phyloP scores from a whole-genome alignment of 2,113 vertebrate species.

The Phalacrocorax brasilianus region DNA sequence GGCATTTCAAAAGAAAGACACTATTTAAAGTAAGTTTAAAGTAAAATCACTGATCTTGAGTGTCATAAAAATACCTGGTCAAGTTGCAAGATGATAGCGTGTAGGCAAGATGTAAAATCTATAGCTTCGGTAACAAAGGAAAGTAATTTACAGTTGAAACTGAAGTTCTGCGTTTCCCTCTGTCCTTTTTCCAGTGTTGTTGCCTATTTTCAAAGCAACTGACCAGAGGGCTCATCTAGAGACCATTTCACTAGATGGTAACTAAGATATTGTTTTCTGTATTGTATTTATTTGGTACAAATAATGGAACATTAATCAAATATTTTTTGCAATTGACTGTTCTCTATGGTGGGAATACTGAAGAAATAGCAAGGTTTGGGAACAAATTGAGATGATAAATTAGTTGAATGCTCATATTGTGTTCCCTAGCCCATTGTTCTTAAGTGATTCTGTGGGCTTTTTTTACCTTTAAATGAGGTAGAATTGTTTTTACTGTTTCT shows the following conservation, averaged over 20 bases:
- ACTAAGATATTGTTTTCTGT: background rate
- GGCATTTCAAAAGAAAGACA: background rate
- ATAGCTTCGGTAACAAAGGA: background rate
- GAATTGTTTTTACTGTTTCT: background rate
- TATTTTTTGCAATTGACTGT: background rate
- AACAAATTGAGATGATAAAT: slow-evolving; percentile 41
- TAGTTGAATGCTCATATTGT: background rate
- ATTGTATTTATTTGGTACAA: background rate
- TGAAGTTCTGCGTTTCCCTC: background rate
- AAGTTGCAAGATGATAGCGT: background rate
- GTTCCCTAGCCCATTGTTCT: background rate
- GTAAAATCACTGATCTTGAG: background rate
- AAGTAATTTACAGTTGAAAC: background rate
- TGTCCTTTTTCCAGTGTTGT: background rate
- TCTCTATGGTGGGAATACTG: background rate
- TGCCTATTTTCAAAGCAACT: background rate
- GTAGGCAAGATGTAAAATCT: background rate
- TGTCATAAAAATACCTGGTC: background rate
- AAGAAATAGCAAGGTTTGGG: background rate
- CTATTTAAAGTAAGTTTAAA: background rate
- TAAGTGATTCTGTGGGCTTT: slow-evolving; percentile 13
- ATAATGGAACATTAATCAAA: background rate
- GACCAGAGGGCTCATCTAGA: background rate
- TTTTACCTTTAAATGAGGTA: slow-evolving; percentile 11
- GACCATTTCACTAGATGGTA: background rate